Evolutionary conservation across 2,888 invertebrate species (phyloP).

Genomic region (Abscondita cerata): DNA sequence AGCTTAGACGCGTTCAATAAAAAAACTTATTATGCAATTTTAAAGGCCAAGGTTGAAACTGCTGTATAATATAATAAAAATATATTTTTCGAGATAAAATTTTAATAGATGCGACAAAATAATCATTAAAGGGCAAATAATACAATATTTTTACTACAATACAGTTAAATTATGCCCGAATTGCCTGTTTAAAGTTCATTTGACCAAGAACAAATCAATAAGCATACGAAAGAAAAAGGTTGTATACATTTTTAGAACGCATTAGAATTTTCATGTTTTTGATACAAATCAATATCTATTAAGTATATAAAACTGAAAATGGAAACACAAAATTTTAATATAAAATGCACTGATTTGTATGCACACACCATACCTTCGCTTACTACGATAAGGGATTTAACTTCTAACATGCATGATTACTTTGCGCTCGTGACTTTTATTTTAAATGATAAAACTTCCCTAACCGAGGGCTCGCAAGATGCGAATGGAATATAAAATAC

Average conservation of each 20-base stretch:
- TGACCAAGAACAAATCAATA: slow-evolving; percentile 21
- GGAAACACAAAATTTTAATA: slow-evolving; percentile 26
- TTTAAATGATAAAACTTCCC: slow-evolving; percentile 55
- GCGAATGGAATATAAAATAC: slow-evolving; percentile 31
- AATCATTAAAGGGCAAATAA: neutral
- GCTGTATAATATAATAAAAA: too few relatives aligned
- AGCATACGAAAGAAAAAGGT: slow-evolving; percentile 7
- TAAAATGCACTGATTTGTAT: slow-evolving; percentile 47
- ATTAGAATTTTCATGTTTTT: neutral
- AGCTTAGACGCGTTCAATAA: too few relatives aligned
- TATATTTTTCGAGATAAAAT: too few relatives aligned
- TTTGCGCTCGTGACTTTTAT: slow-evolving; percentile 56
- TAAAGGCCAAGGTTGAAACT: too few relatives aligned
- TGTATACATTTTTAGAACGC: neutral
- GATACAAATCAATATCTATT: slow-evolving; percentile 4
- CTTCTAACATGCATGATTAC: slow-evolving; percentile 57
- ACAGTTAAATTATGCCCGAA: slow-evolving; percentile 22
- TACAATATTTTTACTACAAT: slow-evolving; percentile 9
- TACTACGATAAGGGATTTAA: slow-evolving; percentile 56
- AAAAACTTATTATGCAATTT: too few relatives aligned
- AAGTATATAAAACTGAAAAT: slow-evolving; percentile 19
- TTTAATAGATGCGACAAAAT: neutral
- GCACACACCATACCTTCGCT: slow-evolving; percentile 52
- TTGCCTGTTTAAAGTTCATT: slow-evolving; percentile 27
- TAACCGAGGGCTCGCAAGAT: slow-evolving; percentile 39